Evolutionary conservation across 1,140 invertebrate species (phyloP).

Genomic region (Caenorhabditis tropicalis): DNA sequence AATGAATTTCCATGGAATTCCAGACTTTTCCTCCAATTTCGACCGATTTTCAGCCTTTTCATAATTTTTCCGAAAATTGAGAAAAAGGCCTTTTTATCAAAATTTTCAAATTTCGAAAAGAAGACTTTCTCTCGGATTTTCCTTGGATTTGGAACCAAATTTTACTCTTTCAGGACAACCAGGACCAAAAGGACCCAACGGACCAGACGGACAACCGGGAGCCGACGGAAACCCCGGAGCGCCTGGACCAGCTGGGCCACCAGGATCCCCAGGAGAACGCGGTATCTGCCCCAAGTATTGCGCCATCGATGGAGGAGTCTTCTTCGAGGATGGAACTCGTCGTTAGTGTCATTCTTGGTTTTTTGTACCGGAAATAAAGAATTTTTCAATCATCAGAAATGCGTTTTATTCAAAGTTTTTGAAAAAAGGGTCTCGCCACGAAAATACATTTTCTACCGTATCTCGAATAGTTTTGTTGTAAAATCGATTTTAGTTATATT

Average conservation of each 20-base stretch:
- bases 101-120: no score
- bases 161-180: constrained; percentile 46
- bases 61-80: no score
- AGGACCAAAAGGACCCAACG: constrained; percentile 52
- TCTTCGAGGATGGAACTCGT: constrained; percentile 68
- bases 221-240: constrained; percentile 53
- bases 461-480: no score
- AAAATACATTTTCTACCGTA: no score
- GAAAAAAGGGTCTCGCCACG: no score
- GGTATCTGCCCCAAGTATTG: constrained; percentile 70
- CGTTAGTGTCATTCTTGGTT: constrained; percentile 20
- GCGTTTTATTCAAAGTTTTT: not conserved
- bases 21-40: no score
- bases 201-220: constrained; percentile 53
- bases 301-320: constrained; percentile 68
- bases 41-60: no score
- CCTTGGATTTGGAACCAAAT: not conserved
- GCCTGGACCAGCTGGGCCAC: constrained; percentile 52
- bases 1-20: no score
- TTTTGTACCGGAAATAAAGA: not conserved
- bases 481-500: no score
- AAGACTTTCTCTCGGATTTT: not conserved
- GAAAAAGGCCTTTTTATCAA: no score
- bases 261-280: constrained; percentile 59
- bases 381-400: not conserved